Percentiles rank a stretch among this genome's conserved stretches.
Evolutionary conservation across 1,140 invertebrate species (phyloP).

Genomic region (Drosophila mayri): DNA sequence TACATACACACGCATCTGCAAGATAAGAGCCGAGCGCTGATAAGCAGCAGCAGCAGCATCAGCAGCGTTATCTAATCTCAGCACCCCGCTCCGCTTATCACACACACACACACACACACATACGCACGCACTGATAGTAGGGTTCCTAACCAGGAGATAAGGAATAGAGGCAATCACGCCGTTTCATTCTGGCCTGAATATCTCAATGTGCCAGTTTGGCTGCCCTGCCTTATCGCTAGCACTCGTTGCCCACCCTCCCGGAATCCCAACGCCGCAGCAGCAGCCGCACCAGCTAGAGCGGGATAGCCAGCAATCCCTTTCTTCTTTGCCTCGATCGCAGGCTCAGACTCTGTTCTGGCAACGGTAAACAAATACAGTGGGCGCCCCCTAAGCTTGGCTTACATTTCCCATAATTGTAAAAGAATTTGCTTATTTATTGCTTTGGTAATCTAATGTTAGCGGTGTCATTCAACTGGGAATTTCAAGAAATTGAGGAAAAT

Average conservation of each 20-base stretch:
- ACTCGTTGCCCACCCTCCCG: conserved; percentile 18
- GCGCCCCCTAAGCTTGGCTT: background rate
- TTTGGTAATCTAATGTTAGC: background rate
- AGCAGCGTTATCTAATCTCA: conserved; percentile 38
- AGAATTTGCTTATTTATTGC: background rate
- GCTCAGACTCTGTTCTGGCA: conserved; percentile 1
- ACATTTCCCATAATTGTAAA: background rate
- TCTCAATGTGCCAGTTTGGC: conserved; percentile 36
- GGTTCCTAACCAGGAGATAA: conserved; percentile 28
- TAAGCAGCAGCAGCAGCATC: conserved; percentile 29
- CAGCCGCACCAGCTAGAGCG: conserved; percentile 1
- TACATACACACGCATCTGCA: conserved; percentile 40
- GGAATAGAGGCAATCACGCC: conserved; percentile 37
- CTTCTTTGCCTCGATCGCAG: conserved; percentile 18
- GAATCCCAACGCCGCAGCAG: background rate
- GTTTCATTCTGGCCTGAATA: conserved; percentile 46
- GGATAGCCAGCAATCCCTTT: conserved; percentile 8
- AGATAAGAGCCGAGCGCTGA: conserved; percentile 30
- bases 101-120: conserved; percentile 19
- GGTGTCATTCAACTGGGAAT: background rate
- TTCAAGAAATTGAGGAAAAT: background rate
- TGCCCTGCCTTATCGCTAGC: conserved; percentile 46
- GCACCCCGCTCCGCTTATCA: conserved; percentile 21
- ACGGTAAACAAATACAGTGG: conserved; percentile 43
- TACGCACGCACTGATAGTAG: conserved; percentile 2